A percentile compares a stretch with the other conserved stretches of the same genome.
Conservation (phyloP, 2,888 invertebrate genomes). For the Dryococelus australis region DNA sequence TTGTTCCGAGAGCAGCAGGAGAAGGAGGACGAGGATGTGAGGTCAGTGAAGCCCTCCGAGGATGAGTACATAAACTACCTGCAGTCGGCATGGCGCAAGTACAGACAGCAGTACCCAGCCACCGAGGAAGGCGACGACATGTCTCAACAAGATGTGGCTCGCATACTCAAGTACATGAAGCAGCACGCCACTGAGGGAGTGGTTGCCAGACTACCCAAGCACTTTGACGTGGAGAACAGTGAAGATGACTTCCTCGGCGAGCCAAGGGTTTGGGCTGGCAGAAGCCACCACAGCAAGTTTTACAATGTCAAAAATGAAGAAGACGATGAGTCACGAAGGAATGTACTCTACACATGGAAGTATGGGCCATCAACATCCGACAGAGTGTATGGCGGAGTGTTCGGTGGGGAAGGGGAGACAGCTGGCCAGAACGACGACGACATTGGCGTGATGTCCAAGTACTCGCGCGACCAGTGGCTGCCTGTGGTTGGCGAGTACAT, state of each 20-base stretch:
- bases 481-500: background rate
- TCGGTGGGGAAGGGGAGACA: background rate
- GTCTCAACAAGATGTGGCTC: conserved; percentile 49
- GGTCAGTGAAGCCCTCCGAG: conserved; percentile 52
- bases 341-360: background rate
- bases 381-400: background rate
- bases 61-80: conserved; percentile 64
- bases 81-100: conserved; percentile 66
- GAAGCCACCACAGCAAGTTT: conserved; percentile 34
- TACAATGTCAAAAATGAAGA: conserved; percentile 41
- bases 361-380: background rate
- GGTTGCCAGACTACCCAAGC: conserved; percentile 28
- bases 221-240: conserved; percentile 24
- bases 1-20: conserved; percentile 8
- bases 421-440: background rate
- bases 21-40: conserved; percentile 56
- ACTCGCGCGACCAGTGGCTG: background rate
- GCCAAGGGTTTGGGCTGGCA: conserved; percentile 36
- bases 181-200: conserved; percentile 18
- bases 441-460: background rate
- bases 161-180: conserved; percentile 49
- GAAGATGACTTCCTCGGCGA: conserved; percentile 49
- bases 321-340: background rate
- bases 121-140: conserved; percentile 48
- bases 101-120: conserved; percentile 60